Conservation (phyloP, 2,888 invertebrate genomes). For the Aphrophora alni region DNA sequence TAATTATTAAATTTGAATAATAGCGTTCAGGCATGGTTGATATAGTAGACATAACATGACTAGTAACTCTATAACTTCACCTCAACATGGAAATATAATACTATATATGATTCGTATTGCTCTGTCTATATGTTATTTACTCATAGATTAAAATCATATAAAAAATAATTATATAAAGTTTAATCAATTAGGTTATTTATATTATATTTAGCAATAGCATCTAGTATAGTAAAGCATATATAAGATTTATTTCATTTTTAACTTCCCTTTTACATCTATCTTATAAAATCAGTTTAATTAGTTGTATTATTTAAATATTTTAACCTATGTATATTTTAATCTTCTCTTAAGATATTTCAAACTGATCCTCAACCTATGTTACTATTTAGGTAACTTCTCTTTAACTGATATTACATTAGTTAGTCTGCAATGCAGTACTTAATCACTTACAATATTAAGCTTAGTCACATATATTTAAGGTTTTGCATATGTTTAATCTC, state of each 20-base stretch:
- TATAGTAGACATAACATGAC: not conserved
- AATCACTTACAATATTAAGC: not conserved
- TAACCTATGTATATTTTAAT: not conserved
- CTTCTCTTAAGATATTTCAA: not conserved
- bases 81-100: not conserved
- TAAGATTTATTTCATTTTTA: not conserved
- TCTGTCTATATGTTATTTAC: not conserved
- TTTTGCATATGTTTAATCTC: not conserved
- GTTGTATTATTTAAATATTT: not conserved
- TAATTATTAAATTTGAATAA: not conserved
- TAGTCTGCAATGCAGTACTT: not conserved
- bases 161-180: not conserved
- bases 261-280: not conserved
- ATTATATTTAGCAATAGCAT: not conserved
- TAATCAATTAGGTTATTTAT: not conserved
- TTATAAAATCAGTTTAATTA: not conserved
- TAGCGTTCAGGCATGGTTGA: not conserved
- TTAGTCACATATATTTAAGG: constrained; percentile 2
- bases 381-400: not conserved
- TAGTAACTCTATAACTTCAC: not conserved
- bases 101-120: not conserved
- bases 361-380: not conserved
- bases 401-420: not conserved
- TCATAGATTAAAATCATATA: not conserved
- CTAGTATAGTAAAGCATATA: not conserved